Conservation (phyloP, 2,797 vertebrate genomes). For the Gambelia wislizenii region DNA sequence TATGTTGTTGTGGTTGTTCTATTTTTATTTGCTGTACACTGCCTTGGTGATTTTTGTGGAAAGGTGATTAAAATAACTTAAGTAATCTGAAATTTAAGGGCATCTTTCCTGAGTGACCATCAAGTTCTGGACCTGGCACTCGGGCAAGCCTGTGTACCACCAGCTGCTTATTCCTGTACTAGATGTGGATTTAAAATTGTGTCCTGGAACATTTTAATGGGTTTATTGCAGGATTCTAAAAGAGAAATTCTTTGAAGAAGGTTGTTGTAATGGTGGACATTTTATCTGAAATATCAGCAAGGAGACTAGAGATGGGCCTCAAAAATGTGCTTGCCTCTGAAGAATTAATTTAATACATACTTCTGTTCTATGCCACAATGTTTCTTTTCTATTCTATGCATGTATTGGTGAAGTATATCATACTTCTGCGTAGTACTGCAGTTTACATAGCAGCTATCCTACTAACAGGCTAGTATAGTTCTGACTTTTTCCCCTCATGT, state of each 20-base stretch:
- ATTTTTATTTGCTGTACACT: not conserved
- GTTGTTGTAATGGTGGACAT: not conserved
- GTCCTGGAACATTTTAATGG: not conserved
- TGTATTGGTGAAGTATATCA: not conserved
- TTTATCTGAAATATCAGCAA: not conserved
- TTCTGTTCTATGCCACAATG: not conserved
- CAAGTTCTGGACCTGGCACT: not conserved
- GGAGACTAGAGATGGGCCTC: not conserved
- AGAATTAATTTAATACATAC: constrained; percentile 4
- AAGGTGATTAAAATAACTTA: not conserved
- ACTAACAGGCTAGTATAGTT: not conserved
- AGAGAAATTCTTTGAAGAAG: not conserved
- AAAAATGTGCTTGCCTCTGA: not conserved
- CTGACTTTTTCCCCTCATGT: not conserved
- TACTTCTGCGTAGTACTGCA: not conserved
- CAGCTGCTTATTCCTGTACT: not conserved
- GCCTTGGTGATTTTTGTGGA: not conserved
- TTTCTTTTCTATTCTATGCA: not conserved
- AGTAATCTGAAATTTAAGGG: no score
- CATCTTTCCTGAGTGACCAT: not conserved
- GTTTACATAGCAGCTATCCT: not conserved
- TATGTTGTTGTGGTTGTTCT: not conserved
- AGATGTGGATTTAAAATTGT: not conserved
- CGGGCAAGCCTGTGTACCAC: not conserved
- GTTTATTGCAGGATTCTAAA: not conserved